phyloP scores from a whole-genome alignment of 2,888 invertebrate genomes.

The Cephus rjabovi region DNA sequence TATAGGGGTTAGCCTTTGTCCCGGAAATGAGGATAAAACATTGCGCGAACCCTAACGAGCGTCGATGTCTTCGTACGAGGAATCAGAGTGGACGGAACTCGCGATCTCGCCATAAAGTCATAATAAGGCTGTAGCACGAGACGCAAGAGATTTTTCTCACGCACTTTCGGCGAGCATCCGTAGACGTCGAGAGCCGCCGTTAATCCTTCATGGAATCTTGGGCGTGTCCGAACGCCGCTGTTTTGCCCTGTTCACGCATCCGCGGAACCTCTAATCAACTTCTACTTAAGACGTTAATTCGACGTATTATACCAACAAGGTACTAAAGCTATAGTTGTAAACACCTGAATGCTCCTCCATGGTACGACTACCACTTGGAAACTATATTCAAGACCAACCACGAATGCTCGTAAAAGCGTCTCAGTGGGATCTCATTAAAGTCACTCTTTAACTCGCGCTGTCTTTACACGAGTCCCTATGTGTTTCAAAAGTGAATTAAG shows the following conservation, averaged over 20 bases:
- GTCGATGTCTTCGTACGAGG: not conserved
- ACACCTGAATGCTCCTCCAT: not conserved
- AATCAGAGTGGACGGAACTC: not conserved
- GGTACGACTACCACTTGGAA: not conserved
- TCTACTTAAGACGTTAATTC: slow-evolving; percentile 42
- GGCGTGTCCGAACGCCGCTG: slow-evolving; percentile 15
- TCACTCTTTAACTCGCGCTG: not conserved
- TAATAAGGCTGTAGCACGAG: slow-evolving; percentile 1
- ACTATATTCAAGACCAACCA: not conserved
- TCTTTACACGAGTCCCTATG: not conserved
- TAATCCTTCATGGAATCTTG: slow-evolving; percentile 3
- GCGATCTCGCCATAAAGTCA: not conserved
- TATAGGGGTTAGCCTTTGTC: not conserved
- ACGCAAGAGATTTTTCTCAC: slow-evolving; percentile 2
- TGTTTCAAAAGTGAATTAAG: not conserved
- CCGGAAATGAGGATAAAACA: slow-evolving; percentile 8
- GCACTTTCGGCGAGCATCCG: not conserved
- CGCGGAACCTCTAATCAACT: slow-evolving; percentile 40
- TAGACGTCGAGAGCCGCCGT: not conserved
- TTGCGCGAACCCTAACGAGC: slow-evolving; percentile 6
- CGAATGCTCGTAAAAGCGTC: not conserved
- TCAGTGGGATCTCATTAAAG: not conserved
- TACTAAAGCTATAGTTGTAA: slow-evolving; percentile 30
- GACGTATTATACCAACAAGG: slow-evolving; percentile 31
- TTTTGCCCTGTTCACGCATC: slow-evolving; percentile 17